These are phyloP conservation scores for Alcis repandata DNA, from an alignment of 2,888 invertebrate genomes.

Conservation along the genomic window DNA sequence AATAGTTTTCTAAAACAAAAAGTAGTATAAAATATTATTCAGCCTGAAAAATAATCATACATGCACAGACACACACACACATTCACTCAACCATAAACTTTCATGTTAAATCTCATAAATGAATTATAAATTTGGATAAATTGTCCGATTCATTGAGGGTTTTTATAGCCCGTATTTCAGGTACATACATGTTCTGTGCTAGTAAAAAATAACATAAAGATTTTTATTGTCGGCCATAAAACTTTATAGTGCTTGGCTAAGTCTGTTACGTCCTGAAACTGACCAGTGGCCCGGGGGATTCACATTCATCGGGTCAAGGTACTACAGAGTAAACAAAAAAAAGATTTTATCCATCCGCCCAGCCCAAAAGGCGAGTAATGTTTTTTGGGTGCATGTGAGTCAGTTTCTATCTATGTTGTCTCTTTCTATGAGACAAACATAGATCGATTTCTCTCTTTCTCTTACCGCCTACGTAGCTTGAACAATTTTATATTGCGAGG, in stretches of 20 bases:
- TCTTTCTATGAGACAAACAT: too few species aligned
- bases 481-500: too few species aligned
- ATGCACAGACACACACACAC: too few species aligned
- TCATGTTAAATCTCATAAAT: not conserved
- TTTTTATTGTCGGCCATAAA: conserved; percentile 43
- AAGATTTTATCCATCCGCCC: not conserved
- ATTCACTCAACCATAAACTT: too few species aligned
- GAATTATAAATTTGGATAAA: conserved; percentile 26
- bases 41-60: too few species aligned
- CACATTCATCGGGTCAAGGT: conserved; percentile 18
- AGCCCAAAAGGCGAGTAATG: too few species aligned
- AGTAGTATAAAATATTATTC: too few species aligned
- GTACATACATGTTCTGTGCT: conserved; percentile 31
- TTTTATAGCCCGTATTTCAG: conserved; percentile 33
- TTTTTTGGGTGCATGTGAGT: too few species aligned
- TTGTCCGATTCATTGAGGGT: conserved; percentile 27
- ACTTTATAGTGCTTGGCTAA: conserved; percentile 37
- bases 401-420: too few species aligned
- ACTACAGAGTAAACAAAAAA: conserved; percentile 6
- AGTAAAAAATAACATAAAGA: conserved; percentile 42
- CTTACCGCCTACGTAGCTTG: too few species aligned
- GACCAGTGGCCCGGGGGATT: conserved; percentile 28
- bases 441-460: too few species aligned
- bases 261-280: conserved; percentile 32
- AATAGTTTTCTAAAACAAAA: too few species aligned